Percentiles rank a stretch among this genome's conserved stretches.
phyloP scores from a whole-genome alignment of 2,797 vertebrate species.

The Silurus lanzhouensis region DNA sequence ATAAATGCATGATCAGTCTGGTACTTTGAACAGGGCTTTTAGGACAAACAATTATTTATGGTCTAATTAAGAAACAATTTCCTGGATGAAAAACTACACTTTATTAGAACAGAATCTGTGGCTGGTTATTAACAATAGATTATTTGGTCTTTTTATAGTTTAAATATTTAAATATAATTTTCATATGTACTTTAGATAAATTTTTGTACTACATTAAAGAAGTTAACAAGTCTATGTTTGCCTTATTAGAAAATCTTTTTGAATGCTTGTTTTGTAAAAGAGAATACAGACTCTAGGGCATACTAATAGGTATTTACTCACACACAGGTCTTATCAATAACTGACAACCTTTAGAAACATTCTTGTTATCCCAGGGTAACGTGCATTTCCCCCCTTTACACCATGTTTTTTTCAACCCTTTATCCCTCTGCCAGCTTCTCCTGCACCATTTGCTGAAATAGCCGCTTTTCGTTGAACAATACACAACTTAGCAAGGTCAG shows the following conservation, averaged over 20 bases:
- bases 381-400: slow-evolving; percentile 28
- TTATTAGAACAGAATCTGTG: neutral
- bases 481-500: slow-evolving; percentile 54
- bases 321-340: slow-evolving; percentile 36
- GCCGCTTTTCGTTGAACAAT: slow-evolving; percentile 53
- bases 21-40: neutral
- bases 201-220: neutral
- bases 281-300: slow-evolving; percentile 12
- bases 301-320: slow-evolving; percentile 40
- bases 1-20: neutral
- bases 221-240: neutral
- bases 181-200: neutral
- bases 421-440: slow-evolving; percentile 36
- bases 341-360: slow-evolving; percentile 35
- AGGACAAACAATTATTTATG: neutral
- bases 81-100: neutral
- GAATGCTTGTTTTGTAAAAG: slow-evolving; percentile 28
- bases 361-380: slow-evolving; percentile 39
- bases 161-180: neutral
- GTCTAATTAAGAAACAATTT: slow-evolving; percentile 4
- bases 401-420: slow-evolving; percentile 13
- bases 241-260: neutral
- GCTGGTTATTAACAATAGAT: neutral
- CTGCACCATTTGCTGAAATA: slow-evolving; percentile 42
- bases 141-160: neutral